Percentiles rank a stretch among this genome's conserved stretches.
phyloP scores from a whole-genome alignment of 1,140 invertebrate species.

The Leptinotarsa undecemlineata region DNA sequence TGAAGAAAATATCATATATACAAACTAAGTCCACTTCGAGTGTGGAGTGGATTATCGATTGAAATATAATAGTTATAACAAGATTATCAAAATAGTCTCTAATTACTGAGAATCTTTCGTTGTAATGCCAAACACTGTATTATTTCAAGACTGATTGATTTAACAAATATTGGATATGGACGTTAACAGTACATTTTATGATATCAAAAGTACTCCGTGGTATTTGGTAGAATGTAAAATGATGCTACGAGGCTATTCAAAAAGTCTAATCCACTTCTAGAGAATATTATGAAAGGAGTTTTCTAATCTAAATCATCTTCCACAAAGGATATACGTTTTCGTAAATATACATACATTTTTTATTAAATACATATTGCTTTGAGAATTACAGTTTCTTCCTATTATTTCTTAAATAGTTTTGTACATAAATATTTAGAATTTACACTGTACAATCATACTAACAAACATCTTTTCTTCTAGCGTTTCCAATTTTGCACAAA shows the following conservation, averaged over 20 bases:
- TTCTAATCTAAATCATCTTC: background rate
- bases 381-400: background rate
- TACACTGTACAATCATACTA: conserved; percentile 2
- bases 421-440: background rate
- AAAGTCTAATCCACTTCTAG: background rate
- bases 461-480: background rate
- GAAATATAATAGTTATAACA: no score
- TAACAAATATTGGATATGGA: no score
- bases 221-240: background rate
- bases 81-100: no score
- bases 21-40: no score
- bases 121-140: no score
- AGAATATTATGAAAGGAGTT: background rate
- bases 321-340: background rate
- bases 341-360: background rate
- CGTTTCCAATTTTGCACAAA: no score
- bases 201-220: background rate
- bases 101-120: no score
- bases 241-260: no score
- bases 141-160: no score
- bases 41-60: no score
- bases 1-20: no score
- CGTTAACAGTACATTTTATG: no score
- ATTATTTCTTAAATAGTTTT: background rate
- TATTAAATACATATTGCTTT: background rate